A percentile compares a stretch with the other conserved stretches of the same genome.
Conservation (phyloP, 2,797 vertebrate species). For the Onychomys torridus region DNA sequence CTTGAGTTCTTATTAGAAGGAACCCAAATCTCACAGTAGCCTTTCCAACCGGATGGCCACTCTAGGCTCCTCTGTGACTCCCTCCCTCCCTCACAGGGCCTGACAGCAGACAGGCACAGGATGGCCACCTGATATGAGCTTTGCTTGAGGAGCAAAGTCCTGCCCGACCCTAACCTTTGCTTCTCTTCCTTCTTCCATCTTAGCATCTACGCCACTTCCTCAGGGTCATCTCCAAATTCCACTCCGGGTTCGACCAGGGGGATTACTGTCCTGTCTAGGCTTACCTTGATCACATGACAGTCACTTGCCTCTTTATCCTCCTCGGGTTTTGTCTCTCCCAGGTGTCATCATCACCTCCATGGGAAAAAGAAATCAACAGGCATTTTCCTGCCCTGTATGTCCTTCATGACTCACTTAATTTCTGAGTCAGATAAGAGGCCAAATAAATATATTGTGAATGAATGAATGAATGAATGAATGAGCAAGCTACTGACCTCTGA, state of each 20-base stretch:
- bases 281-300: not conserved
- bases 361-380: not conserved
- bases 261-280: not conserved
- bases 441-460: not conserved
- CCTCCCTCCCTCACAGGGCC: too few relatives aligned
- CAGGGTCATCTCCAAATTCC: not conserved
- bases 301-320: not conserved
- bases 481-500: conserved; percentile 51
- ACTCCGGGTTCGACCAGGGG: not conserved
- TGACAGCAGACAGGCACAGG: rapidly evolving
- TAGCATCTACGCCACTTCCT: not conserved
- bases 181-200: too few relatives aligned
- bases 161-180: not conserved
- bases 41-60: not conserved
- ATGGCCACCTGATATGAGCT: rapidly evolving
- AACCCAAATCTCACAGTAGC: not conserved
- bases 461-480: not conserved
- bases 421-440: not conserved
- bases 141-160: not conserved
- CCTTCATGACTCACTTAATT: not conserved
- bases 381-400: not conserved
- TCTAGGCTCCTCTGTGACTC: not conserved
- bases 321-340: not conserved
- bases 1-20: not conserved
- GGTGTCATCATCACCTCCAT: not conserved